phyloP scores from a whole-genome alignment of 2,888 invertebrate genomes.

The Patella pellucida region DNA sequence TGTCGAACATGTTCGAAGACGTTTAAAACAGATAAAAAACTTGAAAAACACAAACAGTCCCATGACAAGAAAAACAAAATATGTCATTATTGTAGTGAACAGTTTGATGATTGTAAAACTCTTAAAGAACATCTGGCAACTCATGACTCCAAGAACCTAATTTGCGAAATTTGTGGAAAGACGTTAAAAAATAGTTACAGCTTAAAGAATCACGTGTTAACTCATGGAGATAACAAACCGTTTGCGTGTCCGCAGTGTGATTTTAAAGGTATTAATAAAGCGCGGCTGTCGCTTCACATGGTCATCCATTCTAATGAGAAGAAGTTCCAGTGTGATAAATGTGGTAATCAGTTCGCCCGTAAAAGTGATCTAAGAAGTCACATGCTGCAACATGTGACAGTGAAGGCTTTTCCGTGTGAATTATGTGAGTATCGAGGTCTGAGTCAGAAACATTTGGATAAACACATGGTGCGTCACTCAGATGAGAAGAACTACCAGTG shows the following conservation, averaged over 20 bases:
- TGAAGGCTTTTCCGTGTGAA: not conserved
- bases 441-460: not conserved
- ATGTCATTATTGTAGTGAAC: too few relatives aligned
- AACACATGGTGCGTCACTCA: constrained; percentile 3
- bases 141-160: too few relatives aligned
- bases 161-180: too few relatives aligned
- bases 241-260: not conserved
- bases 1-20: too few relatives aligned
- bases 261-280: not conserved
- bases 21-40: too few relatives aligned
- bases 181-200: too few relatives aligned
- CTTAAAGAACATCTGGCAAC: too few relatives aligned
- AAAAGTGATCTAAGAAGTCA: constrained; percentile 6
- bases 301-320: not conserved
- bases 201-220: too few relatives aligned
- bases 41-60: too few relatives aligned
- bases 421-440: not conserved
- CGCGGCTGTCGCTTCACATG: not conserved
- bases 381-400: not conserved
- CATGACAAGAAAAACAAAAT: too few relatives aligned
- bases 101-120: too few relatives aligned
- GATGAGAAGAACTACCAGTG: not conserved
- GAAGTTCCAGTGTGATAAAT: not conserved
- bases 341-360: constrained; percentile 3
- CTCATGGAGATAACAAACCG: too few relatives aligned